phyloP scores from a whole-genome alignment of 2,888 invertebrate genomes.

The Tachina fera region DNA sequence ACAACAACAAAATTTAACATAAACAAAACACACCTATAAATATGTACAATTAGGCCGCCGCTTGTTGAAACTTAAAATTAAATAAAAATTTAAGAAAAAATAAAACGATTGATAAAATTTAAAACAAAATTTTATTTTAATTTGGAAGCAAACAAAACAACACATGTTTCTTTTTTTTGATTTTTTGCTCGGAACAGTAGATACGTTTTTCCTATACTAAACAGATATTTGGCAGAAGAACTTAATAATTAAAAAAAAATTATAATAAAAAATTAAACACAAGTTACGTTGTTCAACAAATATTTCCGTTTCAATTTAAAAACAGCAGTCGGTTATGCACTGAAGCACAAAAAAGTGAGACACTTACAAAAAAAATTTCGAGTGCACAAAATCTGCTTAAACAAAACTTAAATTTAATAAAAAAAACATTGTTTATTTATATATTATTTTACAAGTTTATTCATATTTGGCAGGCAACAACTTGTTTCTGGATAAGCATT shows the following conservation, averaged over 20 bases:
- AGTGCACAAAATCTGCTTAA: too few species aligned
- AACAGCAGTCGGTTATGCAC: slow-evolving; percentile 15
- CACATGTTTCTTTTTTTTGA: slow-evolving; percentile 52
- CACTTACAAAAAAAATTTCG: not conserved
- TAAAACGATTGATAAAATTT: slow-evolving; percentile 23
- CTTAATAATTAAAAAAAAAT: slow-evolving; percentile 5
- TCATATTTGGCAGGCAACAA: not conserved
- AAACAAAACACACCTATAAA: slow-evolving; percentile 69
- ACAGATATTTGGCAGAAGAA: not conserved
- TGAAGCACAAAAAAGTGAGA: slow-evolving; percentile 4
- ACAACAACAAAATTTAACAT: slow-evolving; percentile 28
- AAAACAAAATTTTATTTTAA: not conserved
- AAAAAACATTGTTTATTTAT: not conserved
- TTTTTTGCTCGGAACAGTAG: slow-evolving; percentile 1
- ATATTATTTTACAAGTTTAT: not conserved
- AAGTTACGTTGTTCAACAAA: slow-evolving; percentile 69
- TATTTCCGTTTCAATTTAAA: slow-evolving; percentile 65
- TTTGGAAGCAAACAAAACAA: slow-evolving; percentile 16
- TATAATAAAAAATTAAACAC: slow-evolving; percentile 54
- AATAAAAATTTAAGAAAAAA: slow-evolving; percentile 4
- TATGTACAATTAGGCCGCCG: slow-evolving; percentile 69
- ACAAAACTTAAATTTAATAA: not conserved
- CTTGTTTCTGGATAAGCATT: slow-evolving; percentile 13
- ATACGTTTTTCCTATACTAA: slow-evolving; percentile 13
- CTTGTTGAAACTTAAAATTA: slow-evolving; percentile 50